These are phyloP conservation scores for Scolopax rusticola DNA, from an alignment of 2,797 vertebrate species.

Conservation along the genomic window DNA sequence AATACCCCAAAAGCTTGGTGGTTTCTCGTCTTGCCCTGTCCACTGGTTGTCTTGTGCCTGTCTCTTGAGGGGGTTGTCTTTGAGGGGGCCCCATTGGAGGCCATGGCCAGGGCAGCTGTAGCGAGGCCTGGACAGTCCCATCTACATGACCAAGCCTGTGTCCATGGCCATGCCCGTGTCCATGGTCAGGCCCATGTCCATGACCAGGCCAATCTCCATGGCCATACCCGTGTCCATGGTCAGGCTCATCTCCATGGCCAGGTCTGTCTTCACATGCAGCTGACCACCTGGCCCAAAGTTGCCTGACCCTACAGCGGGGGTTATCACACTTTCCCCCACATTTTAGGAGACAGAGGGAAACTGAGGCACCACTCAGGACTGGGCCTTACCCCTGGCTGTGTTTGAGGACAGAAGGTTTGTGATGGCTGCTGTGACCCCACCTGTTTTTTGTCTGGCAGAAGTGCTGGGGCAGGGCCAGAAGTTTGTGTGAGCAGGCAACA, in stretches of 20 bases:
- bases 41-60: not conserved
- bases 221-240: not conserved
- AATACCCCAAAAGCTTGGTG: not conserved
- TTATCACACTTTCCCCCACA: not conserved
- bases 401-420: not conserved
- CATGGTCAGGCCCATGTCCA: not conserved
- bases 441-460: not conserved
- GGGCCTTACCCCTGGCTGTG: fast-evolving
- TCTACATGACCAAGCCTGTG: not conserved
- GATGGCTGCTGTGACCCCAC: fast-evolving
- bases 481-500: no score
- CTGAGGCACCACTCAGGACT: not conserved
- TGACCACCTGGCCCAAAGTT: fast-evolving
- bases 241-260: not conserved
- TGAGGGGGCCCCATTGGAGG: fast-evolving
- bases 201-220: not conserved
- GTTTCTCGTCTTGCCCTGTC: not conserved
- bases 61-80: fast-evolving
- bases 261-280: not conserved
- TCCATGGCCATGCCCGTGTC: not conserved
- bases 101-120: not conserved
- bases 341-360: not conserved
- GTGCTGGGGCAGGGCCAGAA: not conserved
- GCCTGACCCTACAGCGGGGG: not conserved
- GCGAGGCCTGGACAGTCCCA: not conserved